These are phyloP conservation scores for Azorinus chamasolen DNA, from an alignment of 2,888 invertebrate genomes.

Conservation along the genomic window DNA sequence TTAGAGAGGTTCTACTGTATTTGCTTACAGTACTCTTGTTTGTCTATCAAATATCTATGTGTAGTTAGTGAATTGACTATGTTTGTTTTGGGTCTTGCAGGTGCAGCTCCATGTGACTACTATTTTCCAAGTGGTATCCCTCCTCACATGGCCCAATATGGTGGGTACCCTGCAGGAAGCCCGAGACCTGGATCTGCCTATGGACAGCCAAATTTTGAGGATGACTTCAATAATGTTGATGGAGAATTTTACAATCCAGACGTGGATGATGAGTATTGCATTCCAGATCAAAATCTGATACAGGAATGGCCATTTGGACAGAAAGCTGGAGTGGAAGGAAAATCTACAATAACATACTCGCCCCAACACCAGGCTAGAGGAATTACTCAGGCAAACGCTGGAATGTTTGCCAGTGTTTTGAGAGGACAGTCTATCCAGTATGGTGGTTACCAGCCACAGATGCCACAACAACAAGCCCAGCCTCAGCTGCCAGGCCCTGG, in stretches of 20 bases:
- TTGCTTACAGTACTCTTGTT: no score
- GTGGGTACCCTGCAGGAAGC: slow-evolving; percentile 42
- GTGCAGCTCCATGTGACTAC: slow-evolving; percentile 31
- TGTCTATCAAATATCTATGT: no score
- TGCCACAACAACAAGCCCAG: slow-evolving; percentile 16
- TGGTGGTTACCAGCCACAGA: slow-evolving; percentile 49
- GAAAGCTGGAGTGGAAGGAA: slow-evolving; percentile 75
- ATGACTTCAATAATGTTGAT: slow-evolving; percentile 70
- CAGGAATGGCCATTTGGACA: slow-evolving; percentile 82
- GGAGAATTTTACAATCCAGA: slow-evolving; percentile 76
- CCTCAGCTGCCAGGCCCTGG: slow-evolving; percentile 77
- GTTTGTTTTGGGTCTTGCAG: neutral
- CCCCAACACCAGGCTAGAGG: slow-evolving; percentile 57
- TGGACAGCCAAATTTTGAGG: slow-evolving; percentile 57
- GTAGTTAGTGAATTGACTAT: no score
- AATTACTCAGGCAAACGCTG: slow-evolving; percentile 58
- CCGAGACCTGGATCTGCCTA: slow-evolving; percentile 56
- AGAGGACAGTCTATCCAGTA: slow-evolving; percentile 79
- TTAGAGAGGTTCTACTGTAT: no score
- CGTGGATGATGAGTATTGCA: slow-evolving; percentile 60
- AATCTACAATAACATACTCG: slow-evolving; percentile 75
- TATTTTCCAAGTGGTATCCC: slow-evolving; percentile 43
- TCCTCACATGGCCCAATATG: slow-evolving; percentile 59
- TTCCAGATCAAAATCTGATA: slow-evolving; percentile 73
- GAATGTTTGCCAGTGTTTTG: slow-evolving; percentile 75